These are phyloP conservation scores for Typhlichthys eigenmanni DNA, from an alignment of 2,797 vertebrate genomes.

Conservation along the genomic window DNA sequence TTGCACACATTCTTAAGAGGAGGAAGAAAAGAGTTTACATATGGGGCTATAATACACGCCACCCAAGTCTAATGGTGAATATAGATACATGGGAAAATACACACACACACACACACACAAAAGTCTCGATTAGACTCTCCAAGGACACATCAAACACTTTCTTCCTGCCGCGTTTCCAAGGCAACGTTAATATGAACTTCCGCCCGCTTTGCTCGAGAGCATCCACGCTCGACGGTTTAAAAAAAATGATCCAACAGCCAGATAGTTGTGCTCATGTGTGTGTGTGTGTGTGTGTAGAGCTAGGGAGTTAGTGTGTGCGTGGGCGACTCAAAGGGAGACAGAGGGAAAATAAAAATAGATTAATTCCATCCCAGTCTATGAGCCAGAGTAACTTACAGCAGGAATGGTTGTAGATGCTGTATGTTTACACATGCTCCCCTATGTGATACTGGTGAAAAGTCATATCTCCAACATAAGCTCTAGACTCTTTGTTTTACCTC, in stretches of 20 bases:
- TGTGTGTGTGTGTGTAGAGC: conserved; percentile 25
- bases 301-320: background rate
- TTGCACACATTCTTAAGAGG: too few relatives aligned
- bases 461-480: too few relatives aligned
- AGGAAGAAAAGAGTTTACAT: too few relatives aligned
- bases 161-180: conserved; percentile 67
- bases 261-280: conserved; percentile 21
- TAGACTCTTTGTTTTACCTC: too few relatives aligned
- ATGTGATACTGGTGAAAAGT: background rate
- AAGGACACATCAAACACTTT: conserved; percentile 69
- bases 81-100: too few relatives aligned
- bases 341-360: conserved; percentile 39
- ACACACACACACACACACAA: conserved; percentile 3
- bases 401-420: conserved; percentile 12
- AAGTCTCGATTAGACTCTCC: conserved; percentile 41
- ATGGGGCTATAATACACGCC: background rate
- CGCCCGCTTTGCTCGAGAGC: conserved; percentile 59
- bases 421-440: conserved; percentile 6
- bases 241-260: conserved; percentile 64
- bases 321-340: conserved; percentile 7
- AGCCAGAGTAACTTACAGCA: conserved; percentile 20
- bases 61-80: too few relatives aligned
- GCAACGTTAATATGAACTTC: conserved; percentile 73
- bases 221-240: conserved; percentile 58
- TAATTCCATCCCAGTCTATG: conserved; percentile 36